phyloP scores from a whole-genome alignment of 2,888 invertebrate species.

The Ochropleura leucogaster region DNA sequence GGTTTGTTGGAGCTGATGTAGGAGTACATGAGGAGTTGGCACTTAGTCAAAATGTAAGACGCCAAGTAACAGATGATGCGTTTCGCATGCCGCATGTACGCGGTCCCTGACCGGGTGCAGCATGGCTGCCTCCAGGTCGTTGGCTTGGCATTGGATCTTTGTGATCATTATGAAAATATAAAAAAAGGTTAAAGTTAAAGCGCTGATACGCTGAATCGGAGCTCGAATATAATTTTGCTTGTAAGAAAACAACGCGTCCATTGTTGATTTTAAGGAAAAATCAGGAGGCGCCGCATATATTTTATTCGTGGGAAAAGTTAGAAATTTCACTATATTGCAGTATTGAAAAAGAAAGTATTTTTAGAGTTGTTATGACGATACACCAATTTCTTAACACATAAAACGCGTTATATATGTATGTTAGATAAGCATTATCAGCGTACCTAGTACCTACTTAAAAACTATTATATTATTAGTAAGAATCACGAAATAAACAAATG shows the following conservation, averaged over 20 bases:
- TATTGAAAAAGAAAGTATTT: neutral
- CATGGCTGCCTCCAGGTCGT: constrained; percentile 75
- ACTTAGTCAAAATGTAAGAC: constrained; percentile 74
- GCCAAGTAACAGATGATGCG: constrained; percentile 74
- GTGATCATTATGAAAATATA: constrained; percentile 17
- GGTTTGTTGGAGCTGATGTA: constrained; percentile 36
- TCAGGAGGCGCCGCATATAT: neutral
- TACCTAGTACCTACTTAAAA: neutral
- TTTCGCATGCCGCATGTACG: constrained; percentile 61
- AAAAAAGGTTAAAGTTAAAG: no score
- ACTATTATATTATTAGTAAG: no score
- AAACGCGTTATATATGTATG: neutral
- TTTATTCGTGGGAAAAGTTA: neutral
- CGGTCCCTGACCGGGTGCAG: constrained; percentile 80
- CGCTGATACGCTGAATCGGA: neutral
- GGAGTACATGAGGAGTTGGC: constrained; percentile 72
- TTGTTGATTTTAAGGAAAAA: neutral
- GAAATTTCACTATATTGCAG: neutral
- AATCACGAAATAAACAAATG: neutral
- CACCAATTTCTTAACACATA: neutral
- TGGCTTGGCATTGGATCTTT: constrained; percentile 67
- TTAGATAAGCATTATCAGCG: neutral
- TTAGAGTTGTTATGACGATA: neutral
- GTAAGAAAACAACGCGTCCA: neutral
- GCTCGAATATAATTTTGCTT: neutral